Percentiles rank a stretch among this genome's conserved stretches.
phyloP scores from a whole-genome alignment of 2,113 vertebrate genomes.

The Ceyx margarethae region DNA sequence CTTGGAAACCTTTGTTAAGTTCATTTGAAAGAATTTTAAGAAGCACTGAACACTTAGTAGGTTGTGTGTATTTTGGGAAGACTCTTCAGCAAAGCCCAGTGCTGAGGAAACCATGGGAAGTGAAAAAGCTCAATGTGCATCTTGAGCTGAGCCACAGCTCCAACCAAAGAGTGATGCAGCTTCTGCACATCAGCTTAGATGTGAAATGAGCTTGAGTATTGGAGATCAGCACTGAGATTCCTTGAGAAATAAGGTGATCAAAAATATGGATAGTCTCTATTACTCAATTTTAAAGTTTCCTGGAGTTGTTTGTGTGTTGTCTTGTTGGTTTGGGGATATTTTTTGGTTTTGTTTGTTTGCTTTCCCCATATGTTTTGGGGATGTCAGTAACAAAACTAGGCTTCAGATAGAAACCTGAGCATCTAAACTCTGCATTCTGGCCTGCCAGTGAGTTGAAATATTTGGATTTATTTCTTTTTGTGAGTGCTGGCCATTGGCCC shows the following conservation, averaged over 20 bases:
- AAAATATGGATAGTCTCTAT: background rate
- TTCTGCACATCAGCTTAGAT: background rate
- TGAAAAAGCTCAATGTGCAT: background rate
- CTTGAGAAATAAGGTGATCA: background rate
- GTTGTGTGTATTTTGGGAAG: background rate
- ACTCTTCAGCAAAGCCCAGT: background rate
- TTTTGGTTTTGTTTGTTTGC: background rate
- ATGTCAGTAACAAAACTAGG: background rate
- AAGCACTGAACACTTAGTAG: background rate
- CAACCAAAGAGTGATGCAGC: background rate
- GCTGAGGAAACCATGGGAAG: background rate
- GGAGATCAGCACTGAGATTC: background rate
- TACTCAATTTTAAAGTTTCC: background rate
- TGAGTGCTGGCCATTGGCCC: background rate
- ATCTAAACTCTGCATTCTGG: background rate
- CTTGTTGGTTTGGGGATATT: too few species aligned
- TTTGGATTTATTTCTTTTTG: background rate
- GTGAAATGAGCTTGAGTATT: background rate
- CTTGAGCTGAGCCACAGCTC: background rate
- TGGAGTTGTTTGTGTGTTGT: too few species aligned
- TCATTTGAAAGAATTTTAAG: background rate
- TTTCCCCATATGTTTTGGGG: background rate
- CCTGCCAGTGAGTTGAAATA: background rate
- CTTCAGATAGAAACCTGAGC: background rate
- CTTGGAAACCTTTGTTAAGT: background rate